Conservation (phyloP, 2,888 invertebrate species). For the Eueremaeus valkanovi region DNA sequence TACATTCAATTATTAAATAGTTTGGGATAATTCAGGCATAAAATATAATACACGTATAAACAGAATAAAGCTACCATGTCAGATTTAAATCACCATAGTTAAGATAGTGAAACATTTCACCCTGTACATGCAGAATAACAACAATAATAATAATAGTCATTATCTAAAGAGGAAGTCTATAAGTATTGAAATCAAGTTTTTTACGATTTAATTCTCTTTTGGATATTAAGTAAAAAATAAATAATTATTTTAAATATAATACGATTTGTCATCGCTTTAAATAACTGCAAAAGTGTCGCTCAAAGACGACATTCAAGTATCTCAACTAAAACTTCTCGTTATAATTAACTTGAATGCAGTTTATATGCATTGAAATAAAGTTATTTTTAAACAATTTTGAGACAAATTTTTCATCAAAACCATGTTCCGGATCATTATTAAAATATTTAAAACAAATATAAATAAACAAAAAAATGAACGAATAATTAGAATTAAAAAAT, state of each 20-base stretch:
- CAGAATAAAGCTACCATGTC: too few relatives aligned
- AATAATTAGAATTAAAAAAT: background rate
- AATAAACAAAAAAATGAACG: background rate
- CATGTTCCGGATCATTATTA: too few relatives aligned
- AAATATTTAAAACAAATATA: too few relatives aligned
- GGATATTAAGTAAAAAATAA: background rate
- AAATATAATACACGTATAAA: too few relatives aligned
- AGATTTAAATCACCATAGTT: too few relatives aligned
- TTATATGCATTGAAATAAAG: background rate
- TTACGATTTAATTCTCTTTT: background rate
- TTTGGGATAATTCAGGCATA: too few relatives aligned
- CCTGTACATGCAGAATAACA: too few relatives aligned
- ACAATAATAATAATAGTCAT: background rate
- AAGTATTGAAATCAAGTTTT: background rate
- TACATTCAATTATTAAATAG: too few relatives aligned
- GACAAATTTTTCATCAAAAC: too few relatives aligned
- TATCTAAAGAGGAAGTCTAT: constrained; percentile 4
- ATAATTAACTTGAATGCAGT: background rate
- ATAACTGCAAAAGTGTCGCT: too few relatives aligned
- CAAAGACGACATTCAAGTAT: background rate
- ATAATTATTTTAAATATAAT: background rate
- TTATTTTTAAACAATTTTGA: background rate
- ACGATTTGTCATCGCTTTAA: background rate
- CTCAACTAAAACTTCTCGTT: too few relatives aligned
- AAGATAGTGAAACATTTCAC: too few relatives aligned